phyloP scores from a whole-genome alignment of 2,888 invertebrate genomes.

The Tetanocera ferruginea region DNA sequence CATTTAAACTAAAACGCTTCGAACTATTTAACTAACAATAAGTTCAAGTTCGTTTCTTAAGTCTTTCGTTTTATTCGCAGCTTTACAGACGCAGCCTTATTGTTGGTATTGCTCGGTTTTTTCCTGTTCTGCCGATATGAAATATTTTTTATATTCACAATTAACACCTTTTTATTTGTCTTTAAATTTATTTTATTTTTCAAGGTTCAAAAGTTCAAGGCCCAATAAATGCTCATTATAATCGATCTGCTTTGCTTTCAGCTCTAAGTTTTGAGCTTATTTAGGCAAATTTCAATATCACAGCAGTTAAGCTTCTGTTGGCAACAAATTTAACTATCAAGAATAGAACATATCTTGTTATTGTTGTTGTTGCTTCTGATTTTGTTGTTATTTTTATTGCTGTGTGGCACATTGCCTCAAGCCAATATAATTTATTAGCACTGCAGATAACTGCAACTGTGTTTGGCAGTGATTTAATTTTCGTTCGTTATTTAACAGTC shows the following conservation, averaged over 20 bases:
- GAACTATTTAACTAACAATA: no score
- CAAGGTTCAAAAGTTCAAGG: not conserved
- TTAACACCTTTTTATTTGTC: not conserved
- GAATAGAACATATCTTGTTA: not conserved
- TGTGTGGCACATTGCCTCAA: conserved; percentile 14
- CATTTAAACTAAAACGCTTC: not conserved
- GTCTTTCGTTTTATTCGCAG: not conserved
- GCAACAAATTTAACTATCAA: conserved; percentile 34
- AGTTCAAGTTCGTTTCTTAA: not conserved
- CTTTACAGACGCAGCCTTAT: not conserved
- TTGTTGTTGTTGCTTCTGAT: not conserved
- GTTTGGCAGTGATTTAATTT: conserved; percentile 37
- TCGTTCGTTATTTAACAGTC: conserved; percentile 24
- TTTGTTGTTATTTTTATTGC: not conserved
- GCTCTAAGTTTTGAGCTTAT: not conserved
- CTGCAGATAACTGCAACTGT: conserved; percentile 32
- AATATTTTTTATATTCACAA: no score
- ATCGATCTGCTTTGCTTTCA: no score
- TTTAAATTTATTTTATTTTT: not conserved
- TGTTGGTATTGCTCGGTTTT: no score
- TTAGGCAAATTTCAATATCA: conserved; percentile 2
- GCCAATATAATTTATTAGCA: conserved; percentile 24
- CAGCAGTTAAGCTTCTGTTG: not conserved
- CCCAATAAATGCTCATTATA: not conserved
- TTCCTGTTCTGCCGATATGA: no score